Evolutionary conservation across 2,113 vertebrate species (phyloP).

Genomic region (Micromys minutus): DNA sequence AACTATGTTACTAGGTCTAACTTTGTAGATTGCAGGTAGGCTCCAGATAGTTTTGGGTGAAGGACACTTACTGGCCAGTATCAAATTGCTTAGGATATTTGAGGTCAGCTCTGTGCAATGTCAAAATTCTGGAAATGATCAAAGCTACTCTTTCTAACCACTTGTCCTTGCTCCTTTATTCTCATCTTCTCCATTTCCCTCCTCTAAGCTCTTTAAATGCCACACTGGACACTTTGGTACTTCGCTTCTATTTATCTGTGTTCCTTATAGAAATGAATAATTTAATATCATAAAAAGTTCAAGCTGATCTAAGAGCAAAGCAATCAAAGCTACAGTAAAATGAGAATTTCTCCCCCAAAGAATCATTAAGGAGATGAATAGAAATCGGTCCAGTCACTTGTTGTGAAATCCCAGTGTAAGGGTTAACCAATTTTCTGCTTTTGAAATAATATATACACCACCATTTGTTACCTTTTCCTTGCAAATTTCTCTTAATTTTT

Average conservation of each 20-base stretch:
- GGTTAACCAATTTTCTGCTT: conserved; percentile 59
- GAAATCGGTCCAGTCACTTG: conserved; percentile 58
- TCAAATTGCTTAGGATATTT: neutral
- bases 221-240: neutral
- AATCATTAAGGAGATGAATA: conserved; percentile 65
- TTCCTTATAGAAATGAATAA: conserved; percentile 74
- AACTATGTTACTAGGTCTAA: neutral
- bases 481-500: neutral
- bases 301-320: conserved; percentile 79
- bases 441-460: conserved; percentile 11
- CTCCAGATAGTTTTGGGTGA: neutral
- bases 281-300: conserved; percentile 74
- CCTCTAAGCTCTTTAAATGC: neutral
- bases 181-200: neutral
- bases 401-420: conserved; percentile 50
- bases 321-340: conserved; percentile 81
- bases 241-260: conserved; percentile 76
- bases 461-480: neutral
- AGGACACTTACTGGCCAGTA: neutral
- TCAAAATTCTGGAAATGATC: neutral
- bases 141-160: neutral
- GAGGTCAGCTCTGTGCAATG: neutral
- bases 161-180: neutral
- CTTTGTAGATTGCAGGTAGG: neutral
- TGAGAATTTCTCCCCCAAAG: conserved; percentile 65